Evolutionary conservation across 1,140 invertebrate species (phyloP).

Genomic region (Penaeus indicus): DNA sequence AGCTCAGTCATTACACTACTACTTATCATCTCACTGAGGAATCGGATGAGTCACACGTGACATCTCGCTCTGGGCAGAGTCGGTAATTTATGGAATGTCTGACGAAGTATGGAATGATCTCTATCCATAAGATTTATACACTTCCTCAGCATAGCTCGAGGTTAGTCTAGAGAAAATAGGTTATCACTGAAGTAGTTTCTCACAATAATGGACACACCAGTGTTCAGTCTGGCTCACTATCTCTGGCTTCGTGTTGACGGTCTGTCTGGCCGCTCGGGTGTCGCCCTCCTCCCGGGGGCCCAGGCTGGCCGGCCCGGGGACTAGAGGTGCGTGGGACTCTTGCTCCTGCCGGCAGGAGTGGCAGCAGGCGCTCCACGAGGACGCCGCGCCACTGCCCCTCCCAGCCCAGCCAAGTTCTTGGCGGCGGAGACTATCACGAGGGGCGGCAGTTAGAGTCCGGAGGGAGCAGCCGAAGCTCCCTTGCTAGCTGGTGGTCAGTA

Average conservation of each 20-base stretch:
- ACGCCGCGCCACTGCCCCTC: slow-evolving; percentile 36
- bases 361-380: slow-evolving; percentile 21
- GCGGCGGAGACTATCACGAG: slow-evolving; percentile 16
- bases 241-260: slow-evolving; percentile 5
- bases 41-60: slow-evolving; percentile 22
- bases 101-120: slow-evolving; percentile 53
- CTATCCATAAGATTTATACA: slow-evolving; percentile 39
- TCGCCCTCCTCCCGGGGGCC: slow-evolving; percentile 29
- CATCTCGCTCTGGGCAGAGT: slow-evolving; percentile 32
- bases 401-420: not conserved
- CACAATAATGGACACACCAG: slow-evolving; percentile 58
- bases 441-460: slow-evolving; percentile 11
- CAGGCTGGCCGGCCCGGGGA: slow-evolving; percentile 50
- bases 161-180: slow-evolving; percentile 46
- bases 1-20: slow-evolving; percentile 60
- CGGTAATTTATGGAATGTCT: slow-evolving; percentile 47
- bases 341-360: slow-evolving; percentile 47
- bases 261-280: slow-evolving; percentile 1
- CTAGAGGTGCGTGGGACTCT: slow-evolving; percentile 48
- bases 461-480: slow-evolving; percentile 37
- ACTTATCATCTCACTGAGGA: slow-evolving; percentile 52
- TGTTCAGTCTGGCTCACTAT: slow-evolving; percentile 35
- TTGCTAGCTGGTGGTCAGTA: slow-evolving; percentile 48
- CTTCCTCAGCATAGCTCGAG: slow-evolving; percentile 36
- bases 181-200: slow-evolving; percentile 57